Base-by-base conservation (phyloP, 2,888 invertebrate species). In the Liodrosophila aerea region DNA sequence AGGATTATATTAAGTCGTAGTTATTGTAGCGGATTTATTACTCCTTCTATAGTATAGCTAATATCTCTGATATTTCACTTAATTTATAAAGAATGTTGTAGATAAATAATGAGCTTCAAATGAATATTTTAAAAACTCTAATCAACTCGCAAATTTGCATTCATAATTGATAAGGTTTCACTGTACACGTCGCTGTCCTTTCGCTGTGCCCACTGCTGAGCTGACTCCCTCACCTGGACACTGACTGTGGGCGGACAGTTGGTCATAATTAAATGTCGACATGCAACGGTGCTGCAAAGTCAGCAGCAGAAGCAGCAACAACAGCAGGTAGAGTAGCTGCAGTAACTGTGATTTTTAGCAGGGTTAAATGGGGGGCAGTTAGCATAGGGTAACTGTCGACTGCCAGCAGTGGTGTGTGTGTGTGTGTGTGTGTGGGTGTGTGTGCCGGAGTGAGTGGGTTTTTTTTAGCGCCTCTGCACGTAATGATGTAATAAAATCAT, bases 401-500 rank as follows among this genome's bases (percentile, higher is more conserved):
- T 29, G 46, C 29, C 7, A 18, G 11, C 27, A 30, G 18, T 2
- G 18, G 30, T 11, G 30, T 47, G 16, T 9, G 46, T 46, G 34
- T 18, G 34, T 27, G 4, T 30, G 43, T 30, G 34, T 13, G 12
- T 12, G 16, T 13, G 37, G 36, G 7, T 7, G 7, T 16, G n/a
- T n/a, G n/a, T n/a, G n/a, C n/a, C n/a, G 18, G 12, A 27, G 12
- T 5, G 40, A 22, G 22, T 7, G 27, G 5, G 12, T 31, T 53
- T 56, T 69, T 57, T 72, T 74, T 73, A 46, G 57, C 74, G 70
- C 74, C 74, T 53, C 59, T 72, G 75, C 78, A 85, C 83, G 82
- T 87, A 85, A 86, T 87, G 84, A 85, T 85, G 87, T 88, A 87
- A 87, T 87, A 87, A 87, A 87, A 87, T 87, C 85, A 87, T 86